A percentile compares a stretch with the other conserved stretches of the same genome.
Evolutionary conservation across 1,140 invertebrate species (phyloP).

Genomic region (Cecropterus lyciades): DNA sequence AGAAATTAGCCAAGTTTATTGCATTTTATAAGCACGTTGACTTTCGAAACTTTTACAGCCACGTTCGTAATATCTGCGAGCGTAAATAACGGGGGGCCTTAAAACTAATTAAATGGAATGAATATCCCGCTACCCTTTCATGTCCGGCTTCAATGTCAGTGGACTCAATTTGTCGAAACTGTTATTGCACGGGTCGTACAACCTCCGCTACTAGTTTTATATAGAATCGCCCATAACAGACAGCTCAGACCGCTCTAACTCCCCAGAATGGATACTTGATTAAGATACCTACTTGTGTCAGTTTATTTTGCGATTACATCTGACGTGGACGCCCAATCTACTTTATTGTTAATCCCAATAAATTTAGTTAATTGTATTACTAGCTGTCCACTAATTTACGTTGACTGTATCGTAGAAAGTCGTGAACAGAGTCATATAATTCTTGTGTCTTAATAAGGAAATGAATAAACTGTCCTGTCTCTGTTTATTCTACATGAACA

Average conservation of each 20-base stretch:
- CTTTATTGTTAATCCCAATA: slow-evolving; percentile 74
- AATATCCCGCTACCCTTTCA: slow-evolving; percentile 51
- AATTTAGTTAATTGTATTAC: slow-evolving; percentile 62
- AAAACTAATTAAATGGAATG: slow-evolving; percentile 48
- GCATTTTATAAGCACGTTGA: neutral
- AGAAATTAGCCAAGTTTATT: neutral
- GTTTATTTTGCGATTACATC: slow-evolving; percentile 76
- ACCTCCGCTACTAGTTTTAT: slow-evolving; percentile 67
- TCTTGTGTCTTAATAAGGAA: slow-evolving; percentile 18
- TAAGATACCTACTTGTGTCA: slow-evolving; percentile 75
- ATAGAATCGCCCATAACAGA: slow-evolving; percentile 72
- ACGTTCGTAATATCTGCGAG: slow-evolving; percentile 22
- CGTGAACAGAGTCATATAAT: slow-evolving; percentile 17
- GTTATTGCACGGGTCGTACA: slow-evolving; percentile 71
- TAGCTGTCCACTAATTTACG: slow-evolving; percentile 15
- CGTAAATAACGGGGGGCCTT: slow-evolving; percentile 26
- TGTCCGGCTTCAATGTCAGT: slow-evolving; percentile 61
- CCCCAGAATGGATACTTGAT: slow-evolving; percentile 75
- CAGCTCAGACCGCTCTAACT: slow-evolving; percentile 62
- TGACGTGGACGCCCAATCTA: slow-evolving; percentile 67
- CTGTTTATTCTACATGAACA: slow-evolving; percentile 1
- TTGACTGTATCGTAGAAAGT: slow-evolving; percentile 12
- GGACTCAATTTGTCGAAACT: slow-evolving; percentile 79
- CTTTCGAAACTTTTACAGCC: slow-evolving; percentile 9
- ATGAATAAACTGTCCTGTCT: neutral